phyloP scores from a whole-genome alignment of 2,797 vertebrate genomes.

The Dicrostonyx torquatus region DNA sequence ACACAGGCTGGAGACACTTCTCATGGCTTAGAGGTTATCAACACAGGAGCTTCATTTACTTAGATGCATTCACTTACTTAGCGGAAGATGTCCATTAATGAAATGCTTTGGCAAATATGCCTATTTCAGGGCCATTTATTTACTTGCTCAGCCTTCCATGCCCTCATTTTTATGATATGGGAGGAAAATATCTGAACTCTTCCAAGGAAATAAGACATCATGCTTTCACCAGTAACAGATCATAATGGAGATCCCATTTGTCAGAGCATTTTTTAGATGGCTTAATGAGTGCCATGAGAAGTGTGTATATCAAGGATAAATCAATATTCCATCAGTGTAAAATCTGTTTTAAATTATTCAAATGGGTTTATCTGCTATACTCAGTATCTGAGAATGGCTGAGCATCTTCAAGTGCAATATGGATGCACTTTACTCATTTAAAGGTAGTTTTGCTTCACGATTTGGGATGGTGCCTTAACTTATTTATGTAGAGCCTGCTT shows the following conservation, averaged over 20 bases:
- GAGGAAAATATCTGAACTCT: slow-evolving; percentile 75
- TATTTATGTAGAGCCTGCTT: slow-evolving; percentile 71
- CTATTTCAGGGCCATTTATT: slow-evolving; percentile 66
- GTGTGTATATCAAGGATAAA: slow-evolving; percentile 75
- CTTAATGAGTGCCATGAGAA: slow-evolving; percentile 78
- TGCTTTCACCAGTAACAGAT: slow-evolving; percentile 67
- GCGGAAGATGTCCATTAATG: slow-evolving; percentile 80
- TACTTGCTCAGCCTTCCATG: slow-evolving; percentile 71
- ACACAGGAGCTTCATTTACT: slow-evolving; percentile 75
- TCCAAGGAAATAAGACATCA: slow-evolving; percentile 74
- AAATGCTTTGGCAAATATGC: slow-evolving; percentile 70
- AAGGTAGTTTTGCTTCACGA: slow-evolving; percentile 83
- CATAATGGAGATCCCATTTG: slow-evolving; percentile 76
- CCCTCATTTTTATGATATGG: slow-evolving; percentile 74
- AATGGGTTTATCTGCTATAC: slow-evolving; percentile 73
- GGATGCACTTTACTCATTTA: slow-evolving; percentile 82
- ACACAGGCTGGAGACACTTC: slow-evolving; percentile 88
- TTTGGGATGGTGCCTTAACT: slow-evolving; percentile 72
- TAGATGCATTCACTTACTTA: slow-evolving; percentile 74
- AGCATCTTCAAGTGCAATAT: slow-evolving; percentile 65
- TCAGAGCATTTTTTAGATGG: slow-evolving; percentile 76
- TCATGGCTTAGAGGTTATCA: slow-evolving; percentile 75
- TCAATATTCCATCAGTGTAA: slow-evolving; percentile 78
- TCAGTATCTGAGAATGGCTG: slow-evolving; percentile 72
- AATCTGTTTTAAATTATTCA: slow-evolving; percentile 80